Conservation (phyloP, 2,113 vertebrate genomes). For the Gorsachius goisagi region DNA sequence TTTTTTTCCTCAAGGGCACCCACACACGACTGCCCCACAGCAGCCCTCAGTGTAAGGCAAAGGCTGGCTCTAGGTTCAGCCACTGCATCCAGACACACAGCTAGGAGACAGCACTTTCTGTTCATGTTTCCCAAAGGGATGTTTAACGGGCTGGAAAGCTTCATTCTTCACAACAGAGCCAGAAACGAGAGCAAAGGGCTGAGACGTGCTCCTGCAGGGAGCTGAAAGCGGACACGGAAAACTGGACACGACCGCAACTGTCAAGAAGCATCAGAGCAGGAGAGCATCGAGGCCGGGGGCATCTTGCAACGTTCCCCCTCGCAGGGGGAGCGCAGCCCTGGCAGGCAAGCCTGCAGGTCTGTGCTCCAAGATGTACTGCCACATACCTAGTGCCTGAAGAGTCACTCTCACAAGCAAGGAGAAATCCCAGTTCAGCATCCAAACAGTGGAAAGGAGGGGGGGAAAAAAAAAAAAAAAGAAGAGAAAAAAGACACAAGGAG, state of each 20-base stretch:
- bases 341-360: not conserved
- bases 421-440: not conserved
- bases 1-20: not conserved
- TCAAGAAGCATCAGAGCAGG: conserved; percentile 19
- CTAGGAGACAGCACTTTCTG: rapidly evolving
- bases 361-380: rapidly evolving
- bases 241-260: not conserved
- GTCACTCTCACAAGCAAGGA: not conserved
- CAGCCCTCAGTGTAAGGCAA: not conserved
- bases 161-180: not conserved
- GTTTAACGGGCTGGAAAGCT: not conserved
- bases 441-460: not conserved
- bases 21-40: rapidly evolving
- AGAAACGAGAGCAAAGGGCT: not conserved
- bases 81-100: rapidly evolving
- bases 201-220: not conserved
- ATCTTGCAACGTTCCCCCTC: not conserved
- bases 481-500: not conserved
- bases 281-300: not conserved
- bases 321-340: rapidly evolving
- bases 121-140: not conserved
- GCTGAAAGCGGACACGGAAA: too few relatives aligned
- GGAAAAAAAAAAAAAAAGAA: not conserved
- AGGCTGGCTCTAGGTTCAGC: not conserved
- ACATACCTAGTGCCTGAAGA: not conserved